Conservation (phyloP, 2,888 invertebrate genomes). For the Mycalesis mineus region DNA sequence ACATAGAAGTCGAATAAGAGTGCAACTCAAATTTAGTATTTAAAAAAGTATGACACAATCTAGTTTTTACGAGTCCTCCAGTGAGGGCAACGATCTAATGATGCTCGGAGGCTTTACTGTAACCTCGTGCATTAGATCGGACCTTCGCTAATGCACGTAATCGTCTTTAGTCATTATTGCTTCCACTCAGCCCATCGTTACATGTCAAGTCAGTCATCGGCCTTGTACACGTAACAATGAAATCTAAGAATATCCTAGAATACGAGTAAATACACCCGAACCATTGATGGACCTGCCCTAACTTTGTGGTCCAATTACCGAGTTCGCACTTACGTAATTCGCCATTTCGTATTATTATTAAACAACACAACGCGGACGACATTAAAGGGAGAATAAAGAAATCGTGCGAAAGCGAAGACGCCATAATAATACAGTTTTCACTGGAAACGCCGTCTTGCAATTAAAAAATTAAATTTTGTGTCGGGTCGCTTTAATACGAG, state of each 20-base stretch:
- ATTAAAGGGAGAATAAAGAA: conserved; percentile 38
- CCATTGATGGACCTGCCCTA: conserved; percentile 27
- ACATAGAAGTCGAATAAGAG: not conserved
- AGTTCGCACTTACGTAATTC: not conserved
- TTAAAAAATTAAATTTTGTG: conserved; percentile 26
- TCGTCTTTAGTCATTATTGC: conserved; percentile 37
- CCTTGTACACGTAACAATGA: conserved; percentile 47
- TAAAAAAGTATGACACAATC: not conserved
- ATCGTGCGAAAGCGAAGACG: conserved; percentile 52
- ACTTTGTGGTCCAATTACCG: conserved; percentile 1
- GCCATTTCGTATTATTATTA: conserved; percentile 20
- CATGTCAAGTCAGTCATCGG: conserved; percentile 41
- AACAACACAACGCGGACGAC: conserved; percentile 20
- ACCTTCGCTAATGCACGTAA: conserved; percentile 22
- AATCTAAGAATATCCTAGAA: conserved; percentile 19
- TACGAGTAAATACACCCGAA: conserved; percentile 23
- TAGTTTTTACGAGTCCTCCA: not conserved
- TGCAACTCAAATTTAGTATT: not conserved
- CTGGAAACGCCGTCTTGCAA: conserved; percentile 22
- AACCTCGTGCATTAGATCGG: not conserved
- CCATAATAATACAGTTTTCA: conserved; percentile 31
- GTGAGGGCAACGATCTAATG: conserved; percentile 1
- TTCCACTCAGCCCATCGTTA: conserved; percentile 41
- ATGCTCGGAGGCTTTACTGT: not conserved
- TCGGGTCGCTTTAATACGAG: conserved; percentile 23